Evolutionary conservation across 2,797 vertebrate genomes (phyloP), one percentile per base, ranked within the genome.

Genomic region (Lemur catta): DNA sequence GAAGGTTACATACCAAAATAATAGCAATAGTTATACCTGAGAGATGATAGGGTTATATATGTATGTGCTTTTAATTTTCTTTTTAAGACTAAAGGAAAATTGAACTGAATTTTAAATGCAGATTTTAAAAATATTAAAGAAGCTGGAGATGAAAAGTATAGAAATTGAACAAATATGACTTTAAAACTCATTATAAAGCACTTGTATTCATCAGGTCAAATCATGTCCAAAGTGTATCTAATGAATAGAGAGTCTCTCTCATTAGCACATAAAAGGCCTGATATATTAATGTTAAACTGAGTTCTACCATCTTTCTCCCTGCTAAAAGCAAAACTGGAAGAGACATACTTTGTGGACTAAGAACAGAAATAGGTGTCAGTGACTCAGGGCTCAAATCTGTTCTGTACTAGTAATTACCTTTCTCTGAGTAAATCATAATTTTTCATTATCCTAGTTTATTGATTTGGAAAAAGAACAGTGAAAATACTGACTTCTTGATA

Each of bases 391-490:
- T 95, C 79, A 75, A 74, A 87, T 97, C 91, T 87, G 81, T 97
- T 97, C 94, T 95, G 38, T 93, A 76, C 59, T 87, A 85, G 93
- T 96, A 97, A 98, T 98, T 98, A 95, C 71, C 96, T 96, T 96
- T 96, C 94, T 97, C 86, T 71, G 93, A 95, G 75, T 79, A 96
- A 97, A 92, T 97, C 84, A 93, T 97, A 97, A 96, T 94, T 97
- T 98, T 96, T 97, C 96, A 97, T 98, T 98, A 97, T 97, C 71
- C 96, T 94, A 72, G 89, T 96, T 96, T 98, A 97, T 93, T 97
- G 97, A 98, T 90, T 97, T 97, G 96, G 97, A 96, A 97, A 95
- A 97, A 94, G 85, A 89, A 67, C 82, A 89, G 94, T 89, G 71
- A 80, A 95, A 97, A 95, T 96, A 91, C 95, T 67, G 91, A 92